phyloP scores from a whole-genome alignment of 2,113 vertebrate genomes.

The Stigmatopora nigra region DNA sequence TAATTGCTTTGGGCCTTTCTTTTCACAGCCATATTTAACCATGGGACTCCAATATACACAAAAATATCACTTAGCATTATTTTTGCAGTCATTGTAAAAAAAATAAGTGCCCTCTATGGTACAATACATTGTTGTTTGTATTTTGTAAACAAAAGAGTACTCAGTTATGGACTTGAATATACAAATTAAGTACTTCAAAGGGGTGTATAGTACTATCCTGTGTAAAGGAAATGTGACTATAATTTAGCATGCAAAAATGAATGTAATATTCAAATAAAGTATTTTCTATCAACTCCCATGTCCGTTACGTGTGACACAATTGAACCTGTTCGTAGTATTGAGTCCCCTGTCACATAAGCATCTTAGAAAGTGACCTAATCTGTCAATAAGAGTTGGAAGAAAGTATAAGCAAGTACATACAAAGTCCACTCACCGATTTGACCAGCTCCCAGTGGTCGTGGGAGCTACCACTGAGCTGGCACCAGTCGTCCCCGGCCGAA shows the following conservation, averaged over 20 bases:
- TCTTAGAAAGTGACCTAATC: slow-evolving; percentile 25
- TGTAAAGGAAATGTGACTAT: no score
- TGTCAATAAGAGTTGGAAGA: not conserved
- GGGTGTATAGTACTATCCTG: no score
- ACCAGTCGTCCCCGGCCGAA: slow-evolving; percentile 43
- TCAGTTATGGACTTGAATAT: no score
- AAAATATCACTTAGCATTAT: no score
- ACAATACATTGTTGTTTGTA: not conserved
- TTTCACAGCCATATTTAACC: not conserved
- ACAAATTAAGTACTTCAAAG: no score
- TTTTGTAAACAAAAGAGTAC: not conserved
- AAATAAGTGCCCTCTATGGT: not conserved
- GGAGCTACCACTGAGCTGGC: slow-evolving; percentile 50
- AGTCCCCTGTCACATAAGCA: slow-evolving; percentile 1
- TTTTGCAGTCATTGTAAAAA: no score
- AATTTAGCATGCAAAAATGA: no score
- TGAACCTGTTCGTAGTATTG: no score
- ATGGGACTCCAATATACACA: no score
- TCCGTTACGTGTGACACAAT: not conserved
- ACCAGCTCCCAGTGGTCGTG: slow-evolving; percentile 67
- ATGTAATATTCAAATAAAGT: not conserved
- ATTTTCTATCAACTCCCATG: not conserved
- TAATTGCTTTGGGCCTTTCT: not conserved
- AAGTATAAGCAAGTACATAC: not conserved
- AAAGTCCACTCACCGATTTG: slow-evolving; percentile 53